Evolutionary conservation across 2,113 vertebrate species (phyloP), one percentile per base, ranked within the genome.

Genomic region (Syrrhaptes paradoxus): DNA sequence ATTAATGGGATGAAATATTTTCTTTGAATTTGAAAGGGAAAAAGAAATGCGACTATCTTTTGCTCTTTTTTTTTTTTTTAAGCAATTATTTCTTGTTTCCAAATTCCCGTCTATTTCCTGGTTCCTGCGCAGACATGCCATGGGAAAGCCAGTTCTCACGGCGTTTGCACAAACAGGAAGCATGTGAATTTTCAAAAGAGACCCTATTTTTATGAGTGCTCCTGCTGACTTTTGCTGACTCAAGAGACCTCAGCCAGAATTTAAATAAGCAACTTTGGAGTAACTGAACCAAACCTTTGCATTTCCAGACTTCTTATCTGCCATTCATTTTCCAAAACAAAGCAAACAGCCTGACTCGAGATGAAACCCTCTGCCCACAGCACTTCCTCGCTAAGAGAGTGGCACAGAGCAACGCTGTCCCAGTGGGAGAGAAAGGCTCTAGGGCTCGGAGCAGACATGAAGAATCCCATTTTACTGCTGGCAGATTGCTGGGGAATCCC

Each of bases 121-220:
- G 92, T 97, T 46, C 52, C 90, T 94, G 88, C 2, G 2, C 92
- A 96, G 93, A 36, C 62, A 29, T 82, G 74, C 96, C 95, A 95
- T 96, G 96, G 96, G 96, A 96, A 96, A 92, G 61, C 74, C 95
- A 89, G 93, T 79, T 96, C 96, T 95, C 90, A 96, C 92, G 11
- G 92, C 17, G 7, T 71, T 93, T 90, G 90, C 95, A 96, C 93
- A 97, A 97, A 96, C 96, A 96, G 96, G 96, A 97, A 97, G 92
- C 92, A 93, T 70, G 90, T 20, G 25, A 51, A 94, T 92, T 96
- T 97, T 97, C 96, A 95, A 95, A 96, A 75, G 95, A 95, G 77
- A 93, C 93, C 95, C 95, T 96, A 96, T 97, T 97, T 97, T 96
- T 97, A 94, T 51, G 95, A 93, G 93, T 10, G 28, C 57, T 85